Evolutionary conservation across 2,797 vertebrate genomes (phyloP), one percentile per base, ranked within the genome.

Genomic region (Geotrypetes seraphini): DNA sequence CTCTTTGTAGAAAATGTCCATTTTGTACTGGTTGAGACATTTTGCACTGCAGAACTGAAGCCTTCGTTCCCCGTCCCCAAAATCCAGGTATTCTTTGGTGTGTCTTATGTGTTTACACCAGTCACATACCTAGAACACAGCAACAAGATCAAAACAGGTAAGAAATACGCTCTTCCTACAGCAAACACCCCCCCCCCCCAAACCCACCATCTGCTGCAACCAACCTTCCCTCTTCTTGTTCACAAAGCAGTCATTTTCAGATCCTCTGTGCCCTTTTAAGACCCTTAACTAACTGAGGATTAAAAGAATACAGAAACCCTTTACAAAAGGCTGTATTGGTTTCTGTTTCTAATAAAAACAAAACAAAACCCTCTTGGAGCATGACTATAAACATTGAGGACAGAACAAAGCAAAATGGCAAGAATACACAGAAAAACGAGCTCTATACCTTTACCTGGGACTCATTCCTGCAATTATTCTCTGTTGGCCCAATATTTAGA

Each of bases 1-100:
- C 81, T 99, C 96, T 83, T 99, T 99, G 83, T 99, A 99, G 84
- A 99, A 99, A 81, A 99, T 98, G 82, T 99, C 96, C 96, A 99
- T 99, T 79, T 99, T 99, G 73, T 98, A 99, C 67, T 99, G 96
- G 84, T 99, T 99, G 64, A 99, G 87, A 76, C 96, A 99, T 83
- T 99, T 99, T 76, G 95, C 95, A 71, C 96, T 99, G 90, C 96
- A 99, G 79, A 99, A 99, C 84, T 99, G 96, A 80, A 99, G 91
- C 70, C 96, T 81, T 66, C 94, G 75, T 75, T 98, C 95, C 49
- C 96, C 96, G 50, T 96, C 92, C 56, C 96, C 96, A 77, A 99
- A 99, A 80, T 99, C 96, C 79, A 99, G 81, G 79, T 99, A 99
- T 81, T 99, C 96, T 85, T 99, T 99, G 48, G 96, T 99, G 84